Percentiles rank a stretch among this genome's conserved stretches.
Evolutionary conservation across 2,888 invertebrate species (phyloP).

Genomic region (Drosophila kambysellisi): DNA sequence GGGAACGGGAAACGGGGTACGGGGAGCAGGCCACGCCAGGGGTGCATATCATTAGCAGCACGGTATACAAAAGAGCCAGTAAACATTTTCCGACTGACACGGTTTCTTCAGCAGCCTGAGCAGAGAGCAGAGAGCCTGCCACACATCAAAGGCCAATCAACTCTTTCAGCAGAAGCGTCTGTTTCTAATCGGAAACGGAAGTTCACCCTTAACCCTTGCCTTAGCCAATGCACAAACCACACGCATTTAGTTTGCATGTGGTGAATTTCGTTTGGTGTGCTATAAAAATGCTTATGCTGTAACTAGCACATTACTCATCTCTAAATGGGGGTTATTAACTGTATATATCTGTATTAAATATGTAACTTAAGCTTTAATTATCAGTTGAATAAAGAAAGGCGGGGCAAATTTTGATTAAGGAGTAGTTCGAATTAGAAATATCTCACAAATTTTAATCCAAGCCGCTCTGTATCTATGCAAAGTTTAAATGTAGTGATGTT

Average conservation of each 20-base stretch:
- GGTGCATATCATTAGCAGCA: constrained; percentile 83
- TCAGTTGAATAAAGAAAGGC: not conserved
- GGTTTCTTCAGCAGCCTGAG: constrained; percentile 37
- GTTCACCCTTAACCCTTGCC: constrained; percentile 57
- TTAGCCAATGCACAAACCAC: constrained; percentile 48
- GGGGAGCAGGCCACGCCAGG: constrained; percentile 56
- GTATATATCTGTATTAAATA: not conserved
- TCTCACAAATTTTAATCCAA: not conserved
- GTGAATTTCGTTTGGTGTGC: constrained; percentile 35
- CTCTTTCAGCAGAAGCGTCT: constrained; percentile 39
- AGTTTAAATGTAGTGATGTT: not conserved
- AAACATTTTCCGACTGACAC: constrained; percentile 77
- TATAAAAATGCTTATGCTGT: constrained; percentile 24
- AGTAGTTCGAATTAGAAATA: not conserved
- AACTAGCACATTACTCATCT: not conserved
- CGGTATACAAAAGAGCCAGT: constrained; percentile 47
- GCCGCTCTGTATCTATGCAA: not conserved
- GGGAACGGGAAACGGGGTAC: constrained; percentile 10
- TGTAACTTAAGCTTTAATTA: not conserved
- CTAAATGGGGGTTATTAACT: not conserved
- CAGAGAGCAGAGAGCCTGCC: constrained; percentile 23
- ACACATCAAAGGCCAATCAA: constrained; percentile 80
- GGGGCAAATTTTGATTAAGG: not conserved
- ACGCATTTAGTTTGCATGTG: constrained; percentile 10
- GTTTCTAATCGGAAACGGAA: constrained; percentile 77